These are phyloP conservation scores for Channa maculata DNA, from an alignment of 2,113 vertebrate genomes.

Conservation along the genomic window DNA sequence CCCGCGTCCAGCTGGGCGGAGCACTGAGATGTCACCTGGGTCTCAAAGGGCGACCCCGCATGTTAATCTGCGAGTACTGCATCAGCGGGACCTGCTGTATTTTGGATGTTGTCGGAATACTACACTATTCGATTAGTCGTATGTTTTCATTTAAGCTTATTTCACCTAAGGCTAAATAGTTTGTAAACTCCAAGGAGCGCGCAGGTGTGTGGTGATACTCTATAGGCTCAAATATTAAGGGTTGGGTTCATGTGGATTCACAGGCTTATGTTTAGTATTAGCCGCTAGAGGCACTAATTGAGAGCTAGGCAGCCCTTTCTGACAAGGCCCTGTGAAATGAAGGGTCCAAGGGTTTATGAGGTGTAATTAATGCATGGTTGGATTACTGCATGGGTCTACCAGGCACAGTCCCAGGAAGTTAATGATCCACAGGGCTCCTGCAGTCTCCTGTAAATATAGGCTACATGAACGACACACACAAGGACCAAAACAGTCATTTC, in stretches of 20 bases:
- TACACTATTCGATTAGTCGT: no score
- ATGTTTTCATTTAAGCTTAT: no score
- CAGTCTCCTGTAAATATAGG: neutral
- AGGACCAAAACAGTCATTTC: neutral
- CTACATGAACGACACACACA: neutral
- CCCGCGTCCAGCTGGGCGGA: slow-evolving; percentile 59
- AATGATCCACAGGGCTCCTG: no score
- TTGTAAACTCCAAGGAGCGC: neutral
- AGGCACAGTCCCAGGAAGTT: neutral
- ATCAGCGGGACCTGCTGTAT: neutral
- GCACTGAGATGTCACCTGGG: slow-evolving; percentile 56
- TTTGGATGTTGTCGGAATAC: rapidly evolving
- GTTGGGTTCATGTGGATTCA: no score
- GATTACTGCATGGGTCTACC: neutral
- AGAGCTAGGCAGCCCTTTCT: no score
- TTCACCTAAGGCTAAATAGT: no score
- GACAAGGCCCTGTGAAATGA: no score
- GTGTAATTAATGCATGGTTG: neutral
- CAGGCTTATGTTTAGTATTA: neutral
- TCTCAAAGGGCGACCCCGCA: slow-evolving; percentile 11
- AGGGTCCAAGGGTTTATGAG: neutral
- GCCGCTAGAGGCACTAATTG: neutral
- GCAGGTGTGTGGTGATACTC: neutral
- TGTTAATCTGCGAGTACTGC: neutral
- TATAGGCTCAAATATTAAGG: no score